These are phyloP conservation scores for Drosophila anomelani DNA, from an alignment of 2,888 invertebrate species.

Conservation along the genomic window DNA sequence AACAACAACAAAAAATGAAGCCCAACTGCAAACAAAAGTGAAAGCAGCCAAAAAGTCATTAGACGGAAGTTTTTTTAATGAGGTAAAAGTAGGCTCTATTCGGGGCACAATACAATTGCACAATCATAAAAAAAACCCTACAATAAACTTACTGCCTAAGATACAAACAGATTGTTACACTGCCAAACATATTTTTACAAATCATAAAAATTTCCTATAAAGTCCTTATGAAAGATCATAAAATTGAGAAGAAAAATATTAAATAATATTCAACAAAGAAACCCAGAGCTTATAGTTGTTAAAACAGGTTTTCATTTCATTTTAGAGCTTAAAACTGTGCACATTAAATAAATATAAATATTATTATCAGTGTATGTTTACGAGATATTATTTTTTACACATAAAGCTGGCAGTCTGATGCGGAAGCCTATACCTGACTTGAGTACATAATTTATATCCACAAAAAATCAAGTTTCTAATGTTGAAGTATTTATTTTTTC, in stretches of 20 bases:
- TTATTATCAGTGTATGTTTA: background rate
- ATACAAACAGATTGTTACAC: constrained; percentile 11
- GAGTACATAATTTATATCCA: background rate
- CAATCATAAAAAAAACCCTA: constrained; percentile 39
- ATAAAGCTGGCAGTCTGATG: background rate
- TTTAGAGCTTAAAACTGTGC: background rate
- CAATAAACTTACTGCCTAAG: constrained; percentile 14
- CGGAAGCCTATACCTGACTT: background rate
- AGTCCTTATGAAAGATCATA: background rate
- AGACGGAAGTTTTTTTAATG: constrained; percentile 58
- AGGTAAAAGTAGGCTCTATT: constrained; percentile 55
- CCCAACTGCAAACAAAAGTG: constrained; percentile 54
- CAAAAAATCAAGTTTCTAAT: background rate
- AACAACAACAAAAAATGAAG: background rate
- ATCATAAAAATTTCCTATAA: background rate
- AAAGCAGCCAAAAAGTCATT: constrained; percentile 72
- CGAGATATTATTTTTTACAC: background rate
- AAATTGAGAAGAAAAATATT: background rate
- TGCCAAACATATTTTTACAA: background rate
- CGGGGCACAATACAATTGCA: constrained; percentile 37
- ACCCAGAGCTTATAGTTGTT: background rate
- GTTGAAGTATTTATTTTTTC: no score
- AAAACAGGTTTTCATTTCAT: background rate
- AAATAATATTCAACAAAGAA: background rate
- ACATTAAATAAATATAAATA: background rate